phyloP scores from a whole-genome alignment of 2,113 vertebrate genomes.

The Lasiurus cinereus region DNA sequence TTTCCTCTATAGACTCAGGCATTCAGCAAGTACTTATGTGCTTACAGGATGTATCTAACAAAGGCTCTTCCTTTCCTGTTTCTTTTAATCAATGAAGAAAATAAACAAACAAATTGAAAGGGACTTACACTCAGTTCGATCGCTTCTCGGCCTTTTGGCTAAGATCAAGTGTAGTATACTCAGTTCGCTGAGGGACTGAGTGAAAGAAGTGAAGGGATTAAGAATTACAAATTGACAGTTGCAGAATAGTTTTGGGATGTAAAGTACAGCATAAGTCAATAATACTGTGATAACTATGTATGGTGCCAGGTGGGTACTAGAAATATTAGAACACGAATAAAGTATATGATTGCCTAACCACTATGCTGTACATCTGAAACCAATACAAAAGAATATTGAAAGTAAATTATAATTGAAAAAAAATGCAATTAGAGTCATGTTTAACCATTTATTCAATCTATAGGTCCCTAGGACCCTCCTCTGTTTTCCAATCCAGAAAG shows the following conservation, averaged over 20 bases:
- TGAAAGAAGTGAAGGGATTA: background rate
- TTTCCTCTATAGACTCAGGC: background rate
- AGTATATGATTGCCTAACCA: background rate
- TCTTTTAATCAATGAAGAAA: constrained; percentile 15
- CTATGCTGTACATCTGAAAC: background rate
- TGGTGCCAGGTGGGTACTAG: background rate
- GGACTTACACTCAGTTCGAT: background rate
- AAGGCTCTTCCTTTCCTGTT: background rate
- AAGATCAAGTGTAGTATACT: too few relatives aligned
- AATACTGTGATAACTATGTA: background rate
- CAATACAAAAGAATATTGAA: background rate
- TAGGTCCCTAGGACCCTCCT: background rate
- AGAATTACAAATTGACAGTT: background rate
- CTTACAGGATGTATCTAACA: background rate
- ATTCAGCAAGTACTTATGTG: background rate
- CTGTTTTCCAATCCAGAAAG: background rate
- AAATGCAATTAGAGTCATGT: background rate
- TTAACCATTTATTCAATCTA: background rate
- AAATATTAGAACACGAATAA: background rate
- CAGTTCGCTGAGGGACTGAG: too few relatives aligned
- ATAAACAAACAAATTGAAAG: background rate
- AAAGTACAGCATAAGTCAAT: background rate
- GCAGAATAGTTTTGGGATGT: background rate
- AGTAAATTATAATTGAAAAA: background rate
- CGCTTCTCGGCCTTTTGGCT: too few relatives aligned